phyloP scores from a whole-genome alignment of 2,113 vertebrate species.

The Alouatta palliata region DNA sequence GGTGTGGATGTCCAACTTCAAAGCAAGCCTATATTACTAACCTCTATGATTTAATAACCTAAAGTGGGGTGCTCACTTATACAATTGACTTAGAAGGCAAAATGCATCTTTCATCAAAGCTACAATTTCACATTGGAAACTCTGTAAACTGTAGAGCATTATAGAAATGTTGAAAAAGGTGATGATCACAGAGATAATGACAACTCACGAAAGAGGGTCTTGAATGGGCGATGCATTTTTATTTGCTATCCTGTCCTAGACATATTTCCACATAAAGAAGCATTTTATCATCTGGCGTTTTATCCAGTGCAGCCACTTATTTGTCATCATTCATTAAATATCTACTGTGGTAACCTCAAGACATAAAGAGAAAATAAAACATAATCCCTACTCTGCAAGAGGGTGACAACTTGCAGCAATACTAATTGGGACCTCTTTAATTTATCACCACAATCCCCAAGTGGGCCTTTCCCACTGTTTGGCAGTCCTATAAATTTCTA shows the following conservation, averaged over 20 bases:
- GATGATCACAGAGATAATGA: background rate
- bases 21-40: background rate
- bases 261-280: background rate
- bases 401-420: background rate
- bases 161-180: background rate
- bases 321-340: background rate
- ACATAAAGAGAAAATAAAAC: background rate
- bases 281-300: background rate
- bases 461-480: background rate
- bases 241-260: background rate
- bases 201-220: background rate
- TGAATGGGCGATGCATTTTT: fast-evolving
- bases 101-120: background rate
- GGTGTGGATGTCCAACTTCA: background rate
- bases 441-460: background rate
- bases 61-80: fast-evolving
- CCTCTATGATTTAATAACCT: background rate
- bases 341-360: background rate
- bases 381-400: background rate
- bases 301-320: background rate
- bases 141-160: background rate
- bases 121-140: background rate
- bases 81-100: background rate
- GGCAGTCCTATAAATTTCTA: background rate
- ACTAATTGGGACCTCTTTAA: background rate